Conservation (phyloP, 2,113 vertebrate genomes). For the Tragulus kanchil region DNA sequence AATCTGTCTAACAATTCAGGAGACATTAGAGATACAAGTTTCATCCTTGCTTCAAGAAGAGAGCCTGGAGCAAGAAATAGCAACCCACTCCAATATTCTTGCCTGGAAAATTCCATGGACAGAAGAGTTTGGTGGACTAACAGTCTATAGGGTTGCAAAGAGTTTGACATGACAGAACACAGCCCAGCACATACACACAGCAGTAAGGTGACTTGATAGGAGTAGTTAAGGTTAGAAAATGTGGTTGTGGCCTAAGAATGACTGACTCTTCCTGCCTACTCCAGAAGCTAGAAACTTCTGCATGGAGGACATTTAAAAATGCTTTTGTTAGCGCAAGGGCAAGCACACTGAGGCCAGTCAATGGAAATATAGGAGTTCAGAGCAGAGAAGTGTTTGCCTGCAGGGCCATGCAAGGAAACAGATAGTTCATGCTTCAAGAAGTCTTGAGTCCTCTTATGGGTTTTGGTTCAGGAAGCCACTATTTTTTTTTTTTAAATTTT, state of each 20-base stretch:
- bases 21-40: neutral
- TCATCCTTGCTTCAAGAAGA: neutral
- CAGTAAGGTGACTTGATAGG: neutral
- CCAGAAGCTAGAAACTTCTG: neutral
- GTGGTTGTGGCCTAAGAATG: neutral
- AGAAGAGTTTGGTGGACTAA: neutral
- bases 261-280: neutral
- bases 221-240: neutral
- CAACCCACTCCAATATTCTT: neutral
- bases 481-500: neutral
- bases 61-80: neutral
- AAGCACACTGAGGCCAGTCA: neutral
- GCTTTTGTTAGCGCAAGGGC: neutral
- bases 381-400: neutral
- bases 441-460: neutral
- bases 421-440: neutral
- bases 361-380: neutral
- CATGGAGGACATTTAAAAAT: neutral
- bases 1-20: neutral
- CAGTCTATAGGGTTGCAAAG: neutral
- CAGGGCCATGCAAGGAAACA: neutral
- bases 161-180: accelerated
- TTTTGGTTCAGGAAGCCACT: neutral
- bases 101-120: neutral
- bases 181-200: neutral